These are phyloP conservation scores for Myodes glareolus DNA, from an alignment of 2,113 vertebrate genomes.

Conservation along the genomic window DNA sequence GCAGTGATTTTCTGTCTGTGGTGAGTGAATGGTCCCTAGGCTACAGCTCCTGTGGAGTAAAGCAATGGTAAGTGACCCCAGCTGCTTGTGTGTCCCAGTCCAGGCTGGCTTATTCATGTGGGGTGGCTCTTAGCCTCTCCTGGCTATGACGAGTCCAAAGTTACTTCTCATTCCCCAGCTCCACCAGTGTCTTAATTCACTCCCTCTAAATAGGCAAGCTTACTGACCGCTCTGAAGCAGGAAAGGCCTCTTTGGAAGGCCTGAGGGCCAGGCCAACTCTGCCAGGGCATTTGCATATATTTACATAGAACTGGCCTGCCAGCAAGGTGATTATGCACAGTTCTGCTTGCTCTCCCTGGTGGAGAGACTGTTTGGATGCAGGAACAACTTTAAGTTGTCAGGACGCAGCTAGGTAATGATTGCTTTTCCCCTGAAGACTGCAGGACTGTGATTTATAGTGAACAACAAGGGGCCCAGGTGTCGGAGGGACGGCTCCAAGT, in stretches of 20 bases:
- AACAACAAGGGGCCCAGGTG: background rate
- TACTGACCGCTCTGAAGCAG: background rate
- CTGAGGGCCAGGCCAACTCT: background rate
- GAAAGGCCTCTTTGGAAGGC: background rate
- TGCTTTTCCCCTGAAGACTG: background rate
- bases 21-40: slow-evolving; percentile 2
- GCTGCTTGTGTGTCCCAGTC: background rate
- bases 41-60: background rate
- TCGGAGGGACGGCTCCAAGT: background rate
- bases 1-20: slow-evolving; percentile 61
- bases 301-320: slow-evolving; percentile 40
- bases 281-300: slow-evolving; percentile 18
- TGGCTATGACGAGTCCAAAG: background rate
- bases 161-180: background rate
- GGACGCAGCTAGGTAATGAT: background rate
- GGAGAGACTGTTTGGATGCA: background rate
- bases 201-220: background rate
- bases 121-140: background rate
- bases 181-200: background rate
- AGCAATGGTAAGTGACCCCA: background rate
- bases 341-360: background rate
- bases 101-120: background rate
- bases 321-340: background rate
- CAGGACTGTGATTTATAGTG: background rate
- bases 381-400: background rate